These are phyloP conservation scores for Microctonus brassicae DNA, from an alignment of 2,888 invertebrate species.

Conservation along the genomic window DNA sequence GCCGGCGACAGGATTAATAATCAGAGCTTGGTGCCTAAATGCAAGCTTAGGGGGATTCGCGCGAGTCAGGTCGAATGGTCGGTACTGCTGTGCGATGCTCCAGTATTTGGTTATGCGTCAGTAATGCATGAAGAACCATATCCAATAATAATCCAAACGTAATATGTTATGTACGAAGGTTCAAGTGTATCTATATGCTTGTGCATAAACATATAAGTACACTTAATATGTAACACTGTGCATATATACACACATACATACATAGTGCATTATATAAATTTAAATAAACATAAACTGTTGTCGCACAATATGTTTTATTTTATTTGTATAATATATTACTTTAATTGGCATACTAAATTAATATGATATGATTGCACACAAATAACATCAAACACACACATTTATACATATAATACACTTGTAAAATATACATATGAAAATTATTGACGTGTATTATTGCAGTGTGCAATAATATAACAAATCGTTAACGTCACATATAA, in stretches of 20 bases:
- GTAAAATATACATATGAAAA: background rate
- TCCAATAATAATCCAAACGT: background rate
- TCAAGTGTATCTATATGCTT: too few species aligned
- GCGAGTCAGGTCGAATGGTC: conserved; percentile 31
- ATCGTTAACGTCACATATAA: background rate
- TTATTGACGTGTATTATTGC: conserved; percentile 1
- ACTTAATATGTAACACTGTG: too few species aligned
- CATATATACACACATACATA: too few species aligned
- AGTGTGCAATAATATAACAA: conserved; percentile 9
- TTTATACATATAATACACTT: too few species aligned
- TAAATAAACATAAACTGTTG: too few species aligned
- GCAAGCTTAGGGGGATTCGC: conserved; percentile 30
- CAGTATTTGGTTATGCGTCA: background rate
- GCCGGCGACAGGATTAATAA: conserved; percentile 44
- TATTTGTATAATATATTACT: too few species aligned
- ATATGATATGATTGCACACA: too few species aligned
- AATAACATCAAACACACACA: too few species aligned
- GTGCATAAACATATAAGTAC: background rate
- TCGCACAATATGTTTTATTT: too few species aligned
- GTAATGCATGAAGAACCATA: background rate
- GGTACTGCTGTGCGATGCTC: background rate
- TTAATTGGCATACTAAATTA: too few species aligned
- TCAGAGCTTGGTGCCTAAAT: conserved; percentile 40
- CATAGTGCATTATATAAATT: too few species aligned
- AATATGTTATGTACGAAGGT: background rate